phyloP scores from a whole-genome alignment of 30 jellyfish, hydroid and myxozoan species.

The Hydractinia echinata region DNA sequence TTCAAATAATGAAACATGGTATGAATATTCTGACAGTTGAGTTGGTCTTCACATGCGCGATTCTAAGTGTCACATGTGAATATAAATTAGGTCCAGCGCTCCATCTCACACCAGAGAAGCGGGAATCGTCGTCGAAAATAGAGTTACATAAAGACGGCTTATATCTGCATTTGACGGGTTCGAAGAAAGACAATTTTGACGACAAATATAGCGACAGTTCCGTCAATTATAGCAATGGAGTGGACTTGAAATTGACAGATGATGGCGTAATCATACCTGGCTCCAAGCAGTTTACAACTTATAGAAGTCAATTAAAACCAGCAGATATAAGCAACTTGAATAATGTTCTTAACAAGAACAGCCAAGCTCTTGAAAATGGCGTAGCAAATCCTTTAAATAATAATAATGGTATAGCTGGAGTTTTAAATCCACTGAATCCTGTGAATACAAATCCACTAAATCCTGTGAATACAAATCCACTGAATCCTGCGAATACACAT shows the following conservation, averaged over 20 bases:
- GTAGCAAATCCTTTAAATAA: neutral
- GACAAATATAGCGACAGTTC: neutral
- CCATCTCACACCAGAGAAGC: conserved; percentile 7
- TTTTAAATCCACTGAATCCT: neutral
- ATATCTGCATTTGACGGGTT: neutral
- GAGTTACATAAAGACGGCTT: conserved; percentile 8
- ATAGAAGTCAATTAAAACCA: neutral
- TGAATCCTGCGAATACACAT: neutral
- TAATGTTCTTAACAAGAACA: no score
- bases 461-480: neutral
- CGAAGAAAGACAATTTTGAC: neutral
- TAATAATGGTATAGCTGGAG: neutral
- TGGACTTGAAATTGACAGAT: neutral
- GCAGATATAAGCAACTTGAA: no score
- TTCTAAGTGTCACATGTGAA: no score
- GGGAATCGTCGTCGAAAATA: conserved; percentile 2
- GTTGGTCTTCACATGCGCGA: no score
- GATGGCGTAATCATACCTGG: conserved; percentile 3
- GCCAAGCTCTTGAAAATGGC: no score
- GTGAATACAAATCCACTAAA: neutral
- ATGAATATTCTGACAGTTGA: no score
- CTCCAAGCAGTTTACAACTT: neutral
- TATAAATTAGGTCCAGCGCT: neutral
- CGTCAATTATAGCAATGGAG: neutral
- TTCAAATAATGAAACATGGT: no score